Evolutionary conservation across 2,113 vertebrate species (phyloP), one percentile per base, ranked within the genome.

Genomic region (Lagopus leucura): DNA sequence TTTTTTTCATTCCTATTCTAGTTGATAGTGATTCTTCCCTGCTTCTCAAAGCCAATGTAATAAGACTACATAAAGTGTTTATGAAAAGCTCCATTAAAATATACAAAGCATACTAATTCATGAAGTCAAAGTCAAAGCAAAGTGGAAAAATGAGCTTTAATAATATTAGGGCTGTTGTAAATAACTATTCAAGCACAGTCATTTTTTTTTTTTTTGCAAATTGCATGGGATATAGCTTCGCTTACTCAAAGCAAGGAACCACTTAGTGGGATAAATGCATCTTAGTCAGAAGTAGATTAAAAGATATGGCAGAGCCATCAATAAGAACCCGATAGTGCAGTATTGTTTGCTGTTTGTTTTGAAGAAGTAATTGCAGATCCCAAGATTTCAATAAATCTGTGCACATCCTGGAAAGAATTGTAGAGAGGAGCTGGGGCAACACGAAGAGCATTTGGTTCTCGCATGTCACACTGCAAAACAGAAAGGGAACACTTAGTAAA

Each of bases 401-500:
- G 98, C 54, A 99, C 98, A 58, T 99, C 99, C 15, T 38, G 95
- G 97, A 99, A 99, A 82, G 99, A 98, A 98, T 99, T 99, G 98
- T 99, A 99, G 88, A 99, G 98, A 87, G 99, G 99, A 92, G 98
- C 98, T 8, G 99, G 99, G 80, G 99, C 98, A 13, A 99, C 20
- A 0, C 99, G 98, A 66, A 99, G 97, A 64, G 98, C 98, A 0
- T 98, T 95, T 60, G 99, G 99, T 92, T 99, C 98, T 38, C 99
- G 94, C 97, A 99, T 98, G 98, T 99, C 99, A 93, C 99, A 99
- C 99, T 99, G 97, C 24, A 92, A 94, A 82, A 91, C 27, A 76
- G 78, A 93, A 79, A 94, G 52, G 66, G 69, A 95, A 47, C 1
- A 19, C 14, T 82, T 65, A 25, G 69, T 58, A 86, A 92, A 94